Evolutionary conservation across 2,888 invertebrate genomes (phyloP).

Genomic region (Cantharis lateralis): DNA sequence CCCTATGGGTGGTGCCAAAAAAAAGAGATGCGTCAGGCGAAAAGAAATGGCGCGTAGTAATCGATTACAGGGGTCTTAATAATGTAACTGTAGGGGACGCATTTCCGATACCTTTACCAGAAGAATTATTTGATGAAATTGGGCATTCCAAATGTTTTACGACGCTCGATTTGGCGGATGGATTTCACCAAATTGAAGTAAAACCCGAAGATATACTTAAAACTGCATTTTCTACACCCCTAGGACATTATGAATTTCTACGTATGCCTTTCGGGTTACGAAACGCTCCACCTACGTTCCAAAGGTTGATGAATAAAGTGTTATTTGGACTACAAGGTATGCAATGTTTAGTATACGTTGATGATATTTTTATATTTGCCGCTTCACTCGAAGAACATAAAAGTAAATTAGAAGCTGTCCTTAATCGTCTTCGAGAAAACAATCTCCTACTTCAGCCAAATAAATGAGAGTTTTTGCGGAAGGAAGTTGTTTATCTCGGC

Average conservation of each 20-base stretch:
- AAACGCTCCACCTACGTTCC: too few relatives aligned
- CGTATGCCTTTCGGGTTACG: neutral
- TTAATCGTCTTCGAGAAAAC: too few relatives aligned
- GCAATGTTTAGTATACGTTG: neutral
- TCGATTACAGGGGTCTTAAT: neutral
- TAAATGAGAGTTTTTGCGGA: too few relatives aligned
- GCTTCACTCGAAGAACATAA: too few relatives aligned
- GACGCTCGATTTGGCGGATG: neutral
- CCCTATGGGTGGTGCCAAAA: constrained; percentile 42
- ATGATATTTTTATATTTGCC: too few relatives aligned
- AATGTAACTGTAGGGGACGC: neutral
- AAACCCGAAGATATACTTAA: neutral
- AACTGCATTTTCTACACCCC: neutral
- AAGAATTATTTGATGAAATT: neutral
- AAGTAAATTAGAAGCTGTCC: too few relatives aligned
- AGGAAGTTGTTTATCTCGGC: too few relatives aligned
- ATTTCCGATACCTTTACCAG: neutral
- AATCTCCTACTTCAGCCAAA: too few relatives aligned
- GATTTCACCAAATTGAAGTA: neutral
- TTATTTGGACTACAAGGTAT: neutral
- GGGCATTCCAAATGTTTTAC: neutral
- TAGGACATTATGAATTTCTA: neutral
- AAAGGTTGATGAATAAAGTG: neutral
- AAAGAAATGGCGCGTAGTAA: constrained; percentile 29
- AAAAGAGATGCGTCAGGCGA: constrained; percentile 36